Evolutionary conservation across 2,113 vertebrate genomes (phyloP).

Genomic region (Microcebus jonahi): DNA sequence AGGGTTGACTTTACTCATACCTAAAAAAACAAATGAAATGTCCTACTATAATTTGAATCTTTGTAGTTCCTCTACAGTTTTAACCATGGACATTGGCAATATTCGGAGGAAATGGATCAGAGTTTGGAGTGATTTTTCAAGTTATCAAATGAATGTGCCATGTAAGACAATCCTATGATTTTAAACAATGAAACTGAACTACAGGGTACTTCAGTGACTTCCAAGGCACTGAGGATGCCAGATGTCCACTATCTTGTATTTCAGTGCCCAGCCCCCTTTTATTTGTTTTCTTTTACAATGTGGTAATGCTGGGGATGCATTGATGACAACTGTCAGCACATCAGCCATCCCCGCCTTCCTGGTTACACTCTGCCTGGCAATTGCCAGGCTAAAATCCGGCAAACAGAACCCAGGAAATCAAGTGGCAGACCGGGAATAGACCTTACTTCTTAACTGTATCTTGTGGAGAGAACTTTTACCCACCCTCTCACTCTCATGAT

Average conservation of each 20-base stretch:
- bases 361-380: background rate
- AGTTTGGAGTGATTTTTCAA: constrained; percentile 11
- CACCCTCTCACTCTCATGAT: background rate
- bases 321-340: constrained; percentile 46
- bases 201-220: background rate
- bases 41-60: background rate
- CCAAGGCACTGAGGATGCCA: constrained; percentile 6
- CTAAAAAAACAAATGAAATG: constrained; percentile 17
- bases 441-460: background rate
- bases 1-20: background rate
- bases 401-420: background rate
- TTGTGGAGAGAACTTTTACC: background rate
- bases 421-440: background rate
- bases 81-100: background rate
- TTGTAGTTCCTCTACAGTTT: background rate
- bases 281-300: constrained; percentile 73
- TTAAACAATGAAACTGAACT: constrained; percentile 12
- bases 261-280: background rate
- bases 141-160: constrained; percentile 1
- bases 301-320: background rate
- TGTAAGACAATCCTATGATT: background rate
- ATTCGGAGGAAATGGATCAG: background rate
- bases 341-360: background rate
- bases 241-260: constrained; percentile 63
- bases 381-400: background rate